Conservation (phyloP, 2,888 invertebrate species). For the Drosophila affinis region DNA sequence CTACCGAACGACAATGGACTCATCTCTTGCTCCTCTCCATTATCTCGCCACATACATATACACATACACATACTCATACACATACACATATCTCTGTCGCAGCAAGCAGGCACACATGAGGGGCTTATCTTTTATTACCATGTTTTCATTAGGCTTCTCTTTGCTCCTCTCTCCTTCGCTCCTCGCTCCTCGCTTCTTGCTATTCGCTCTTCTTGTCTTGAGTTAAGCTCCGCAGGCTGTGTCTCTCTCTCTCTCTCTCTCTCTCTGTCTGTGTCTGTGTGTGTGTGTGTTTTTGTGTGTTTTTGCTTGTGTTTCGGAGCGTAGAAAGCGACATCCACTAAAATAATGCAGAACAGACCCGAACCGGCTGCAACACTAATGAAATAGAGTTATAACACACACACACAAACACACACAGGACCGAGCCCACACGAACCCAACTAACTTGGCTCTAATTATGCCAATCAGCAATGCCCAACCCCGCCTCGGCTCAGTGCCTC, state of each 20-base stretch:
- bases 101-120: slow-evolving; percentile 36
- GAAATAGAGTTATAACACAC: slow-evolving; percentile 61
- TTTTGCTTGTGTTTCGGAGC: neutral
- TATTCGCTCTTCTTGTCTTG: slow-evolving; percentile 14
- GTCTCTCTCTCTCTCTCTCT: neutral
- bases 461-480: slow-evolving; percentile 63
- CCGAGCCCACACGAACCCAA: slow-evolving; percentile 12
- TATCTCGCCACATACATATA: neutral
- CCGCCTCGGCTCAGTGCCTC: slow-evolving; percentile 43
- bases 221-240: slow-evolving; percentile 52
- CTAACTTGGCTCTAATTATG: slow-evolving; percentile 63
- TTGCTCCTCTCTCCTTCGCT: neutral
- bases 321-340: slow-evolving; percentile 9
- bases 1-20: slow-evolving; percentile 53
- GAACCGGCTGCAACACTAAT: slow-evolving; percentile 67
- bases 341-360: slow-evolving; percentile 57
- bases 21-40: neutral
- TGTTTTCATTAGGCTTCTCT: slow-evolving; percentile 67
- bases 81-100: neutral
- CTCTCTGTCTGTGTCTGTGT: neutral
- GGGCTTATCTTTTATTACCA: slow-evolving; percentile 75
- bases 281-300: slow-evolving; percentile 5
- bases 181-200: neutral
- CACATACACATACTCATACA: no score
- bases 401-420: slow-evolving; percentile 6